Conservation (phyloP, 2,888 invertebrate genomes). For the Miltochrista miniata region DNA sequence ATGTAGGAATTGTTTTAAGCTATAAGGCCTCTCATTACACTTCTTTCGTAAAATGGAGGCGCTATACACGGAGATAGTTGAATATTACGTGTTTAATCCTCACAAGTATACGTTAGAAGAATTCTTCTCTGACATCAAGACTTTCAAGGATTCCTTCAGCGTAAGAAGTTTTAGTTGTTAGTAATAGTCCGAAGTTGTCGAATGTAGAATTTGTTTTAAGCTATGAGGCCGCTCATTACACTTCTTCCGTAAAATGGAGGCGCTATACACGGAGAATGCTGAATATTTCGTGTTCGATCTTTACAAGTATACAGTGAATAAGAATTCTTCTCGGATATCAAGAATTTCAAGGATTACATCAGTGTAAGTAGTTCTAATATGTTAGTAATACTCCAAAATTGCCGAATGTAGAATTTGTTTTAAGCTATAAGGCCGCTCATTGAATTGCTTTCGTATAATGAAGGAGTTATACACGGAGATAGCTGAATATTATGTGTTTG, state of each 20-base stretch:
- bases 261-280: constrained; percentile 91
- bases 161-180: constrained; percentile 74
- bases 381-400: no score
- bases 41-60: constrained; percentile 97
- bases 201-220: no score
- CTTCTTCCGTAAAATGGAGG: constrained; percentile 96
- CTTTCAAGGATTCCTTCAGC: constrained; percentile 95
- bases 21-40: no score
- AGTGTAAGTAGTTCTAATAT: constrained; percentile 88
- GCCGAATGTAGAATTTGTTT: no score
- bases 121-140: constrained; percentile 97
- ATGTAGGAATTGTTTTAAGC: no score
- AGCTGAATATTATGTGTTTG: constrained; percentile 96
- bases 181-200: no score
- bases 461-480: constrained; percentile 92
- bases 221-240: no score
- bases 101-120: constrained; percentile 97
- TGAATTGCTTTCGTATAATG: no score
- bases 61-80: constrained; percentile 92
- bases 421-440: no score
- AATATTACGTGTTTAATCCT: constrained; percentile 96
- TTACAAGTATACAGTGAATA: constrained; percentile 96
- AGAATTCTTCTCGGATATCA: constrained; percentile 97
- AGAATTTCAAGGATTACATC: constrained; percentile 96
- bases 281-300: constrained; percentile 97